These are phyloP conservation scores for Tetrapedia diversipes DNA, from an alignment of 2,888 invertebrate genomes.

Conservation along the genomic window DNA sequence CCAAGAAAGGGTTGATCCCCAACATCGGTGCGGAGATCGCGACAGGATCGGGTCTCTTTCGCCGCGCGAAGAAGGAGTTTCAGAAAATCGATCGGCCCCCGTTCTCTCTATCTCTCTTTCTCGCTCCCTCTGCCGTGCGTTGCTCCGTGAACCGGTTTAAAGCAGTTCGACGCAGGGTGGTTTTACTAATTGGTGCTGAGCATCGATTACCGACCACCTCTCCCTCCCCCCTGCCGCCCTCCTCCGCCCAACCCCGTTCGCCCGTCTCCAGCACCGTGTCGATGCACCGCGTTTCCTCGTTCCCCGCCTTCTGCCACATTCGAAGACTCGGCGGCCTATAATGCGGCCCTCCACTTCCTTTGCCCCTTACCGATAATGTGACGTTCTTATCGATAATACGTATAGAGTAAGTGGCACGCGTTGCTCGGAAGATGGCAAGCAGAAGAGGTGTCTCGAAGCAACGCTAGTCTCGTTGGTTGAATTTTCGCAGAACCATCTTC, in stretches of 20 bases:
- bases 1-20: too few species aligned
- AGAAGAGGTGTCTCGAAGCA: too few species aligned
- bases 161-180: constrained; percentile 74
- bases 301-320: constrained; percentile 46
- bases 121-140: constrained; percentile 67
- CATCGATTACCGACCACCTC: constrained; percentile 74
- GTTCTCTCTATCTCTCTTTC: constrained; percentile 48
- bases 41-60: constrained; percentile 42
- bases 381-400: not conserved
- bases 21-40: constrained; percentile 27
- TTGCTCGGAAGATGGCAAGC: too few species aligned
- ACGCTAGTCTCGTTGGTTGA: too few species aligned
- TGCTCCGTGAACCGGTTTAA: constrained; percentile 75
- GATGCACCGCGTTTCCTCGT: constrained; percentile 50
- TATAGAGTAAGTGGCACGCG: too few species aligned
- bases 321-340: constrained; percentile 27
- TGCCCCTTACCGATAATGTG: not conserved
- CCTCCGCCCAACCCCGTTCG: too few species aligned
- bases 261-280: constrained; percentile 17
- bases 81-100: constrained; percentile 71
- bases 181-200: constrained; percentile 78
- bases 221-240: constrained; percentile 11
- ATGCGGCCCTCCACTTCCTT: constrained; percentile 26
- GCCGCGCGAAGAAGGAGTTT: constrained; percentile 59
- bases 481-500: too few species aligned